phyloP scores from a whole-genome alignment of 2,888 invertebrate species.

The Ametastegia equiseti region DNA sequence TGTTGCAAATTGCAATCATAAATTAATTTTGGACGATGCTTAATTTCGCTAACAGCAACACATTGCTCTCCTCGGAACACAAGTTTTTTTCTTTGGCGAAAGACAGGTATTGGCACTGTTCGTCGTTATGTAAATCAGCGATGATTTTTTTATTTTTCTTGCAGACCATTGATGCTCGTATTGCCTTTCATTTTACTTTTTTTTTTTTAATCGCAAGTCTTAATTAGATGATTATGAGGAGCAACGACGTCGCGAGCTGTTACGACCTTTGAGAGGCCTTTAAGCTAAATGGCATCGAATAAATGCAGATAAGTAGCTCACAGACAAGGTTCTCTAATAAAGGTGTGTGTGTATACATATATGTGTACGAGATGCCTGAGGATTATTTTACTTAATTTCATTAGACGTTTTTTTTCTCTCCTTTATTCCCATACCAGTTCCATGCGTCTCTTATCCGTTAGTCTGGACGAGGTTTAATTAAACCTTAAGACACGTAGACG shows the following conservation, averaged over 20 bases:
- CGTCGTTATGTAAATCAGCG: too few species aligned
- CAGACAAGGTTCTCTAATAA: not conserved
- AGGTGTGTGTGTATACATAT: not conserved
- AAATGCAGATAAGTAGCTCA: not conserved
- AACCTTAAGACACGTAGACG: not conserved
- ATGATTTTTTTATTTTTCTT: too few species aligned
- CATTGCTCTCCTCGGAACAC: too few species aligned
- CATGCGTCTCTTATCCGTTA: not conserved
- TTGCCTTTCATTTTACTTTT: too few species aligned
- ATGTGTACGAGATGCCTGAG: not conserved
- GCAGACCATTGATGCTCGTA: too few species aligned
- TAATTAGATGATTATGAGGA: not conserved
- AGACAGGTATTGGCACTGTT: too few species aligned
- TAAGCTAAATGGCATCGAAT: not conserved
- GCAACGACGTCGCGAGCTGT: not conserved
- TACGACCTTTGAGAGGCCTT: not conserved
- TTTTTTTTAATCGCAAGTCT: not conserved
- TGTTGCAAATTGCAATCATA: too few species aligned
- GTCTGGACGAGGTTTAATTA: conserved; percentile 23
- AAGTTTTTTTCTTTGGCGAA: too few species aligned
- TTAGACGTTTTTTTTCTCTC: not conserved
- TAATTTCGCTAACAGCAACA: too few species aligned
- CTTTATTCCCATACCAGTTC: not conserved
- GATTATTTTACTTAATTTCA: not conserved
- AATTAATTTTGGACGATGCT: too few species aligned